phyloP scores from a whole-genome alignment of 2,888 invertebrate genomes.

The Phengaris alcon region DNA sequence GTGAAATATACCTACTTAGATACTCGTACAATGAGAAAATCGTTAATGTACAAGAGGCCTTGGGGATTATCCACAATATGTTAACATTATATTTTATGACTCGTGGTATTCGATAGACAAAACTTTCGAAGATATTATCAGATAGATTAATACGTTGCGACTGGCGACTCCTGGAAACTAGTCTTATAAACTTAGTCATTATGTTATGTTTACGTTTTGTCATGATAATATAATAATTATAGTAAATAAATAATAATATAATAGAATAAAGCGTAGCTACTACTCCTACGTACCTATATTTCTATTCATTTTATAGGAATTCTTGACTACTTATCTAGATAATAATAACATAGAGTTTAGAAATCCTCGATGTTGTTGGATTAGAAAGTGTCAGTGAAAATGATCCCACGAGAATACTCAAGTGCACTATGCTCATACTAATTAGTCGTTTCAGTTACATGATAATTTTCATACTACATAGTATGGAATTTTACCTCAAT shows the following conservation, averaged over 20 bases:
- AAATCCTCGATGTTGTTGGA: conserved; percentile 5
- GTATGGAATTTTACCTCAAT: neutral
- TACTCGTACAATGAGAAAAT: conserved; percentile 4
- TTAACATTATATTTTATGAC: neutral
- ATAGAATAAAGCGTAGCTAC: no score
- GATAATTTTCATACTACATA: neutral
- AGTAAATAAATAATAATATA: no score
- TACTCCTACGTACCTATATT: no score
- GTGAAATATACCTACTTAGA: neutral
- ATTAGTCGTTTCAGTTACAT: neutral
- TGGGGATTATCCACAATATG: neutral
- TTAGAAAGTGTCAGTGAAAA: conserved; percentile 37
- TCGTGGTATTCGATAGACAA: neutral
- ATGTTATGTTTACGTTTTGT: neutral
- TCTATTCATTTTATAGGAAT: neutral
- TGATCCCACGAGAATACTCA: conserved; percentile 27
- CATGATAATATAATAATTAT: no score
- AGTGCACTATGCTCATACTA: neutral
- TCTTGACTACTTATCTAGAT: neutral
- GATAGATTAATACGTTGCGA: neutral
- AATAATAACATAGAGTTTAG: neutral
- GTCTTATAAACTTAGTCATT: no score
- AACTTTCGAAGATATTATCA: neutral
- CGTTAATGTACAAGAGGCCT: neutral
- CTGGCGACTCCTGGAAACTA: neutral